A percentile compares a stretch with the other conserved stretches of the same genome.
phyloP scores from a whole-genome alignment of 2,888 invertebrate species.

The Leucophora obtusa region DNA sequence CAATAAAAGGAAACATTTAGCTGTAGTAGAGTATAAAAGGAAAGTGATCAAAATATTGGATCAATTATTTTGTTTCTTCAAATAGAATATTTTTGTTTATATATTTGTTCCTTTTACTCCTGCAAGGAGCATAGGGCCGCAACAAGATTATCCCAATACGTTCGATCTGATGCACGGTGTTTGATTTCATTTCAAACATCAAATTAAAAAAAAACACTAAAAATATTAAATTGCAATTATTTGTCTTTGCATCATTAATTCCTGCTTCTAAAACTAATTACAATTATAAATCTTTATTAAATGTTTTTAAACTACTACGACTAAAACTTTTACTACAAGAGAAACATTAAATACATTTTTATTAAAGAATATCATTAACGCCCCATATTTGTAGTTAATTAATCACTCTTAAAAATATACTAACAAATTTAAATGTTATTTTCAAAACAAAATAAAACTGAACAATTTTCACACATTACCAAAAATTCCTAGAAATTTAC shows the following conservation, averaged over 20 bases:
- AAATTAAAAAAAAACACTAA: too few species aligned
- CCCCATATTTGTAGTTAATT: constrained; percentile 53
- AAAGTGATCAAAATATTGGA: too few species aligned
- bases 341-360: constrained; percentile 15
- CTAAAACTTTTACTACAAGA: constrained; percentile 8
- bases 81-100: too few species aligned
- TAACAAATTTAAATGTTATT: constrained; percentile 6
- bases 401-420: constrained; percentile 44
- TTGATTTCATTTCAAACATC: too few species aligned
- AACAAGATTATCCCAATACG: too few species aligned
- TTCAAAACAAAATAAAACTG: constrained; percentile 26
- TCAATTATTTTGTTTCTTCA: too few species aligned
- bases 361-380: constrained; percentile 48
- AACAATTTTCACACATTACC: constrained; percentile 46
- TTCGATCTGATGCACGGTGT: too few species aligned
- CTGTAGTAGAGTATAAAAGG: too few species aligned
- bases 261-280: constrained; percentile 11
- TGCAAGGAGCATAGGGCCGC: too few species aligned
- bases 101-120: too few species aligned
- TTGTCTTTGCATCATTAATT: background rate
- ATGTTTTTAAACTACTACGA: background rate
- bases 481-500: constrained; percentile 23
- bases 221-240: constrained; percentile 12
- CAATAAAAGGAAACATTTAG: too few species aligned
- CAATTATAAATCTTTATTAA: constrained; percentile 16